Conservation (phyloP, 1,140 invertebrate species). For the Scaptodrosophila lebanonensis region DNA sequence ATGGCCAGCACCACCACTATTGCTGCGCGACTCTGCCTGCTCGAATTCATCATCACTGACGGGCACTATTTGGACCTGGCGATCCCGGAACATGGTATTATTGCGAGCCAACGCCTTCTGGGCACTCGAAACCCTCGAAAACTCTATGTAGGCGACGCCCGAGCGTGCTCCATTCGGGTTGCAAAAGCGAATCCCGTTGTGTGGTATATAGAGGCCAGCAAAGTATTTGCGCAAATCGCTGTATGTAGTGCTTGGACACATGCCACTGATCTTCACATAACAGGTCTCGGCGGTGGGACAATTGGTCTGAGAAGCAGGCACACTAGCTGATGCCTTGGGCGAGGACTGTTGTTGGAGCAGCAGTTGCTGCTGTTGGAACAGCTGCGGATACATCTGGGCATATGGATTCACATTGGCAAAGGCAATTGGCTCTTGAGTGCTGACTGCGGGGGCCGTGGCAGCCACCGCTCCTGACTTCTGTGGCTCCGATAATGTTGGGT, state of each 20-base stretch:
- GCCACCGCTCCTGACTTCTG: background rate
- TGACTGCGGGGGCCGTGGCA: conserved; percentile 3
- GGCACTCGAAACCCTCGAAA: conserved; percentile 83
- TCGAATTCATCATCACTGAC: conserved; percentile 64
- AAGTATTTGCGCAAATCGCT: conserved; percentile 90
- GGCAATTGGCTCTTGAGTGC: conserved; percentile 52
- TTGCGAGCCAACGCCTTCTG: conserved; percentile 83
- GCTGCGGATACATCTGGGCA: conserved; percentile 69
- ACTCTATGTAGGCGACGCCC: conserved; percentile 88
- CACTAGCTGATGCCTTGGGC: conserved; percentile 19
- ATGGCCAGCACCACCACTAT: conserved; percentile 3
- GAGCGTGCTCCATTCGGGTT: conserved; percentile 86
- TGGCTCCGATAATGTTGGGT: background rate
- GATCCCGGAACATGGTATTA: conserved; percentile 80
- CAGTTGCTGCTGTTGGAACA: conserved; percentile 62
- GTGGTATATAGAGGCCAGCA: conserved; percentile 85
- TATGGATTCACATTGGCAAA: conserved; percentile 72
- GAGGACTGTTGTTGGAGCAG: conserved; percentile 43
- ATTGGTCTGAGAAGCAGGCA: background rate
- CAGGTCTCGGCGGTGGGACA: conserved; percentile 69
- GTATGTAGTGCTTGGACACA: conserved; percentile 83
- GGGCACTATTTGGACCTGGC: conserved; percentile 61
- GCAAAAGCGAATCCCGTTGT: conserved; percentile 90
- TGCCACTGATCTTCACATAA: conserved; percentile 85
- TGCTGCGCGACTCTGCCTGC: conserved; percentile 38